Evolutionary conservation across 2,888 invertebrate genomes (phyloP).

Genomic region (Boloria selene): DNA sequence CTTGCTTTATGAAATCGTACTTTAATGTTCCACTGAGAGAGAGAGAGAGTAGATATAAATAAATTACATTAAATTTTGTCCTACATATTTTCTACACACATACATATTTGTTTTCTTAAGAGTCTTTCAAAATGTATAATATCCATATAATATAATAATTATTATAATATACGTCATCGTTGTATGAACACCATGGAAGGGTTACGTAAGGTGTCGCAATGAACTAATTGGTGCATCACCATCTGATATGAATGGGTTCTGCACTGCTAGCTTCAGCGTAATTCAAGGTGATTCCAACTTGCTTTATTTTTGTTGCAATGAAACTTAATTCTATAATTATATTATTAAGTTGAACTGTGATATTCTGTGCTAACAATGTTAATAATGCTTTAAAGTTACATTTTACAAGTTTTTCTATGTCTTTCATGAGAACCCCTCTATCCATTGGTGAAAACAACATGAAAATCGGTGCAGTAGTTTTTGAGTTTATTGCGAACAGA

Average conservation of each 20-base stretch:
- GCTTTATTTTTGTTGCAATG: conserved; percentile 7
- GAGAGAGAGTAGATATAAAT: no score
- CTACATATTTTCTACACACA: no score
- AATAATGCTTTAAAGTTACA: not conserved
- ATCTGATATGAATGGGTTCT: conserved; percentile 55
- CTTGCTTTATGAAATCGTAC: no score
- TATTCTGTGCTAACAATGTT: not conserved
- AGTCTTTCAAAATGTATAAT: no score
- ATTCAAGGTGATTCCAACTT: conserved; percentile 39
- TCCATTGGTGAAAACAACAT: no score
- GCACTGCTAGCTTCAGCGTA: conserved; percentile 36
- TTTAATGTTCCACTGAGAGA: no score
- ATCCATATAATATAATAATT: not conserved
- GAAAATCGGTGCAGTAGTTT: no score
- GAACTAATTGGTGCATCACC: conserved; percentile 68
- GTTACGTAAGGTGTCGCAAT: conserved; percentile 34
- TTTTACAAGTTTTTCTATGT: not conserved
- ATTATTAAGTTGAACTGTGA: not conserved
- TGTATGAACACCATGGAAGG: conserved; percentile 11
- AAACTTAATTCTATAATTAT: not conserved
- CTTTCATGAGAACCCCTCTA: no score
- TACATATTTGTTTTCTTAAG: no score
- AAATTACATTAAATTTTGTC: no score
- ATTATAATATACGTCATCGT: not conserved
- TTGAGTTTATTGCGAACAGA: no score